These are phyloP conservation scores for Plagodis dolabraria DNA, from an alignment of 2,888 invertebrate genomes.

Conservation along the genomic window DNA sequence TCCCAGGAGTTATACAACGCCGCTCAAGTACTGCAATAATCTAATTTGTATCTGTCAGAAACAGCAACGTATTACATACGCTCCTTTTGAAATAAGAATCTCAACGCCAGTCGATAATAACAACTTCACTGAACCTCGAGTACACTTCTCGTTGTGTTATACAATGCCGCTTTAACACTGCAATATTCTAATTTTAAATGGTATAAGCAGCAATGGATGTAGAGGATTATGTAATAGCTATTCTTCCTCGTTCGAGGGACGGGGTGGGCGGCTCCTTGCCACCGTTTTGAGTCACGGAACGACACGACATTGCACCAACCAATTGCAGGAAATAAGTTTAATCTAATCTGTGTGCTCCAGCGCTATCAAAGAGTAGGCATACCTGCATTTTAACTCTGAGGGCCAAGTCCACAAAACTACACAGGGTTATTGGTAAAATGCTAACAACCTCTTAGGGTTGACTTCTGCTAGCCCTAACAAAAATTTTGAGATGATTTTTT, in stretches of 20 bases:
- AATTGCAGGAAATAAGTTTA: neutral
- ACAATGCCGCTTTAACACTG: conserved; percentile 8
- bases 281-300: conserved; percentile 19
- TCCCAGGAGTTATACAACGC: conserved; percentile 1
- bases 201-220: conserved; percentile 6
- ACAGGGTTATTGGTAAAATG: too few species aligned
- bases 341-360: neutral
- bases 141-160: neutral
- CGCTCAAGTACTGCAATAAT: conserved; percentile 4
- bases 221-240: neutral
- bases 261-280: conserved; percentile 7
- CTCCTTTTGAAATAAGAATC: too few species aligned
- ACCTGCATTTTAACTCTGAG: too few species aligned
- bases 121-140: too few species aligned
- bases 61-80: too few species aligned
- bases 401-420: too few species aligned
- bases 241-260: neutral
- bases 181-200: neutral
- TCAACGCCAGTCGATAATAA: too few species aligned
- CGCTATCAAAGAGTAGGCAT: too few species aligned
- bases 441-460: too few species aligned
- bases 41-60: too few species aligned
- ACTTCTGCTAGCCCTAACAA: too few species aligned
- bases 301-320: conserved; percentile 14
- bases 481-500: too few species aligned